Evolutionary conservation across 2,888 invertebrate species (phyloP).

Genomic region (Gibbula magus): DNA sequence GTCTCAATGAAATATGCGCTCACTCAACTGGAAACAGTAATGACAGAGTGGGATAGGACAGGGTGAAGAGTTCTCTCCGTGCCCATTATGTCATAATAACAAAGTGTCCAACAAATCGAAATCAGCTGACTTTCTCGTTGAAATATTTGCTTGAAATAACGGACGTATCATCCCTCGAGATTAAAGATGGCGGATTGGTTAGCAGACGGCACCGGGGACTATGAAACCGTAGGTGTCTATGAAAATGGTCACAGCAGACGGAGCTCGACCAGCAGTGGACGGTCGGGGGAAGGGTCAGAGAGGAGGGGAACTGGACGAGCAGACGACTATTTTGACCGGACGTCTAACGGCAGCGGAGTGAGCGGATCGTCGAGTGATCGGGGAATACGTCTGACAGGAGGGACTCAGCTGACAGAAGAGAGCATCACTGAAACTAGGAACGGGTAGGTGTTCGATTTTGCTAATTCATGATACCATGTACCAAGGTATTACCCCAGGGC

Average conservation of each 20-base stretch:
- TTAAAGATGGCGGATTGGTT: conserved; percentile 20
- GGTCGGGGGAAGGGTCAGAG: background rate
- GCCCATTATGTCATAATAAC: too few species aligned
- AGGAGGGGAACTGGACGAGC: background rate
- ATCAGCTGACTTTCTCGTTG: too few species aligned
- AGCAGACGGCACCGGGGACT: background rate
- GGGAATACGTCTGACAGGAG: background rate
- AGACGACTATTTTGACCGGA: background rate
- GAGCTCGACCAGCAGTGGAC: background rate
- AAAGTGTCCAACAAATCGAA: too few species aligned
- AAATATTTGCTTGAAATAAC: background rate
- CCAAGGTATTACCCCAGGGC: too few species aligned
- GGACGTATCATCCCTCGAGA: background rate
- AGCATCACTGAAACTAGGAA: background rate
- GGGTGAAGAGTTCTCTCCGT: too few species aligned
- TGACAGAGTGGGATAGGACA: too few species aligned
- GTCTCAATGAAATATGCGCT: too few species aligned
- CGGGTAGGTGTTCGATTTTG: background rate
- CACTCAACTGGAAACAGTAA: too few species aligned
- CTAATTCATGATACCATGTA: too few species aligned
- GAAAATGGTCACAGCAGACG: background rate
- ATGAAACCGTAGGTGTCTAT: background rate
- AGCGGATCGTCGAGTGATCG: background rate
- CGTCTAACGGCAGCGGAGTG: background rate
- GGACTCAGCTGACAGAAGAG: background rate